These are phyloP conservation scores for Lophochroa leadbeateri DNA, from an alignment of 2,113 vertebrate species.

Conservation along the genomic window DNA sequence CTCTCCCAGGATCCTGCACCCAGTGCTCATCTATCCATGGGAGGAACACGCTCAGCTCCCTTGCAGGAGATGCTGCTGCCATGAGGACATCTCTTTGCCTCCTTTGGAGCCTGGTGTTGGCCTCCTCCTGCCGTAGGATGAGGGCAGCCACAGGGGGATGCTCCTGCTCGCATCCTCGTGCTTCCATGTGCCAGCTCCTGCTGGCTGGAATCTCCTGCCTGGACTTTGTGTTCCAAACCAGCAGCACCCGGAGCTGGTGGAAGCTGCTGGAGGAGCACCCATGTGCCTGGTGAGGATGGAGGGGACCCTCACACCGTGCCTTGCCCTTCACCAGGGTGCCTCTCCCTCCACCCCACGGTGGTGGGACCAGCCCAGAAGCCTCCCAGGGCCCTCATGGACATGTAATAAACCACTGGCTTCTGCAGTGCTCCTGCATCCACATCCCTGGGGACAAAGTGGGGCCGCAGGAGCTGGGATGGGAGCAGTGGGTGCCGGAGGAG, in stretches of 20 bases:
- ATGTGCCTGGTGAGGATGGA: not conserved
- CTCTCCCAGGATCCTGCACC: not conserved
- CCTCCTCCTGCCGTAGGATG: not conserved
- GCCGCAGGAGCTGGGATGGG: fast-evolving
- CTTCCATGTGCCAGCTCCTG: not conserved
- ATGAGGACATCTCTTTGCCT: not conserved
- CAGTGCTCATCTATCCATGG: fast-evolving
- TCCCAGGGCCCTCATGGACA: not conserved
- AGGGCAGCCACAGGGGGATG: not conserved
- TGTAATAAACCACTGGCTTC: not conserved
- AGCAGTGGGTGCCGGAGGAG: not conserved
- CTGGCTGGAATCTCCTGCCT: fast-evolving
- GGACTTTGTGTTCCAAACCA: not conserved
- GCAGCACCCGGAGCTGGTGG: not conserved
- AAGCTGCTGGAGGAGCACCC: not conserved
- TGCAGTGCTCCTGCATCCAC: fast-evolving
- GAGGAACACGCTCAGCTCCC: not conserved
- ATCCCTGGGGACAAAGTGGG: not conserved
- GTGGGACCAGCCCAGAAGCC: not conserved
- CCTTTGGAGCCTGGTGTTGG: fast-evolving
- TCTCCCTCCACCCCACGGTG: fast-evolving
- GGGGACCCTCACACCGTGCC: not conserved
- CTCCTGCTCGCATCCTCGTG: not conserved
- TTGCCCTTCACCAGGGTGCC: not conserved
- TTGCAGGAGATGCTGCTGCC: fast-evolving